phyloP scores from a whole-genome alignment of 2,113 vertebrate genomes.

The Neotoma lepida region DNA sequence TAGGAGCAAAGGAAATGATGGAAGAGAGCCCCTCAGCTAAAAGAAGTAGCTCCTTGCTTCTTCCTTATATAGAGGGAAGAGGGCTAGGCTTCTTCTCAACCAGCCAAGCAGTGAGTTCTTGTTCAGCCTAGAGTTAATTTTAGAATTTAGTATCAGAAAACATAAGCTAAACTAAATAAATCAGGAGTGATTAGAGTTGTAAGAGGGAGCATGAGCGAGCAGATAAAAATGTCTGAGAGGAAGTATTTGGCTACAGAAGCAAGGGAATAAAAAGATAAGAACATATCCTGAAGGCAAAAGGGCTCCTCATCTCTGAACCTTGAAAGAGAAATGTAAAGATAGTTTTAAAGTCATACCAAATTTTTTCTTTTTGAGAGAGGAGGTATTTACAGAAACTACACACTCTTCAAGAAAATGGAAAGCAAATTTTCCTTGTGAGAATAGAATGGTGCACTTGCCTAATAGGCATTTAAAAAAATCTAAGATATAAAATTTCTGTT shows the following conservation, averaged over 20 bases:
- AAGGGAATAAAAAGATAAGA: not conserved
- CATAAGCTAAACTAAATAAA: not conserved
- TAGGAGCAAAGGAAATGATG: not conserved
- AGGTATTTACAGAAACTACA: conserved; percentile 15
- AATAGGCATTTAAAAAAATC: not conserved
- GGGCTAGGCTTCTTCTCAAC: not conserved
- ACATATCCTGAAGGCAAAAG: not conserved
- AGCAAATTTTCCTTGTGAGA: not conserved
- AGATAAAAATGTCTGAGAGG: not conserved
- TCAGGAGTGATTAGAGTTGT: not conserved
- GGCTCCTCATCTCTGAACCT: not conserved
- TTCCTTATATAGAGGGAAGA: not conserved
- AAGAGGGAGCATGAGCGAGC: not conserved
- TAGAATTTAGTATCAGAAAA: not conserved
- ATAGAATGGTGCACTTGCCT: not conserved
- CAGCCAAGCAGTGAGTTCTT: not conserved
- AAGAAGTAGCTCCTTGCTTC: not conserved
- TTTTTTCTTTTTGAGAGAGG: not conserved
- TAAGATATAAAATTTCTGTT: not conserved
- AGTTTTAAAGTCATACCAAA: not conserved
- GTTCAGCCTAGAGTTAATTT: not conserved
- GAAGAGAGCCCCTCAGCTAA: not conserved
- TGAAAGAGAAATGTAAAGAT: not conserved
- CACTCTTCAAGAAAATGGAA: conserved; percentile 51
- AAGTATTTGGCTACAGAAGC: not conserved